These are phyloP conservation scores for Andricus quercusramuli DNA, from an alignment of 2,888 invertebrate genomes.

Conservation along the genomic window DNA sequence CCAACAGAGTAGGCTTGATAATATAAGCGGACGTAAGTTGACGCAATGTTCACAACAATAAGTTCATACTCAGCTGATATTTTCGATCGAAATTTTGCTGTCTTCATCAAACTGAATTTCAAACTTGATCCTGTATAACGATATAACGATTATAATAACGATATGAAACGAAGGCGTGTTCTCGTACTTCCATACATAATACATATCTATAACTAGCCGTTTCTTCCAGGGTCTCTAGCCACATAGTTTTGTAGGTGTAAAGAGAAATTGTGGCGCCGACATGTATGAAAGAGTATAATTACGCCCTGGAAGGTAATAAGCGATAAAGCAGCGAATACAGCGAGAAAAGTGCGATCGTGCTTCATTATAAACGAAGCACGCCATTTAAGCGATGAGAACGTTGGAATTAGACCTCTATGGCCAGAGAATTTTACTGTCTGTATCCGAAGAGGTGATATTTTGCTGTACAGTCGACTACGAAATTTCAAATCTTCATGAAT, in stretches of 20 bases:
- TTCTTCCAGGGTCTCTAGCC: conserved; percentile 5
- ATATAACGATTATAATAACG: neutral
- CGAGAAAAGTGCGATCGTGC: conserved; percentile 33
- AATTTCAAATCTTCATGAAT: neutral
- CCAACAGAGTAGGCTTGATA: conserved; percentile 35
- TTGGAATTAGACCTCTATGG: conserved; percentile 8
- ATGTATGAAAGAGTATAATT: conserved; percentile 37
- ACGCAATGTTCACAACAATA: conserved; percentile 20
- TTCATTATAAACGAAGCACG: conserved; percentile 31
- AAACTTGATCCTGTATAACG: neutral
- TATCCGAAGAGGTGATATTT: neutral
- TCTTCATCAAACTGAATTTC: conserved; percentile 1
- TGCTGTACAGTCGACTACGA: neutral
- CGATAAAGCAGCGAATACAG: conserved; percentile 25
- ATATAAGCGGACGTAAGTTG: conserved; percentile 32
- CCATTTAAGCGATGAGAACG: conserved; percentile 31
- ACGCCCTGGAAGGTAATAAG: conserved; percentile 32
- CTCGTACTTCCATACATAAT: neutral
- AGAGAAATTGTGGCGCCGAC: conserved; percentile 21
- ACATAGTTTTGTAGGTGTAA: conserved; percentile 36
- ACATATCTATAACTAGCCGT: neutral
- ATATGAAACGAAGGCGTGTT: neutral
- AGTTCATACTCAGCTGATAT: conserved; percentile 13
- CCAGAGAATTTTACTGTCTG: neutral
- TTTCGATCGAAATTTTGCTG: neutral